Evolutionary conservation across 2,888 invertebrate genomes (phyloP).

Genomic region (Timandra comae): DNA sequence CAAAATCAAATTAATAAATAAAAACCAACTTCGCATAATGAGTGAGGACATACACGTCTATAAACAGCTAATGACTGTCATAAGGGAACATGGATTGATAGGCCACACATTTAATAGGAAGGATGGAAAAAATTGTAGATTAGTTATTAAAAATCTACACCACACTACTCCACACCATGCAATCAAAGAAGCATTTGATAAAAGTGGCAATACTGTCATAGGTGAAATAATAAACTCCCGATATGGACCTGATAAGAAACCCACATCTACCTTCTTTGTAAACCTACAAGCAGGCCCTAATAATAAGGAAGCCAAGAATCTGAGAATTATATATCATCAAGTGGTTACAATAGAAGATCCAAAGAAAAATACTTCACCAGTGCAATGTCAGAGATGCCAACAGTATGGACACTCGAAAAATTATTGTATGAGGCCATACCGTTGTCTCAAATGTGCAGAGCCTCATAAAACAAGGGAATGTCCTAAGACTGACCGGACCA

Average conservation of each 20-base stretch:
- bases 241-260: conserved; percentile 19
- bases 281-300: conserved; percentile 11
- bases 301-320: conserved; percentile 14
- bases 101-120: background rate
- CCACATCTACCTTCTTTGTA: conserved; percentile 23
- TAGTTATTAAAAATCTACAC: background rate
- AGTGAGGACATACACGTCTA: background rate
- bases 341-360: conserved; percentile 18
- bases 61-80: background rate
- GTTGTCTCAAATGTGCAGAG: conserved; percentile 22
- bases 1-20: background rate
- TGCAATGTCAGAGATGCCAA: conserved; percentile 21
- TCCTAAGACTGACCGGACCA: conserved; percentile 14
- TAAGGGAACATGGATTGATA: background rate
- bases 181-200: background rate
- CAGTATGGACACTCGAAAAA: conserved; percentile 22
- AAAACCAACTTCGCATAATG: background rate
- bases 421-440: conserved; percentile 19
- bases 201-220: background rate
- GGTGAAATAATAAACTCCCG: conserved; percentile 1
- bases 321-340: conserved; percentile 15
- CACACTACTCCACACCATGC: background rate
- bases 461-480: conserved; percentile 21
- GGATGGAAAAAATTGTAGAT: background rate
- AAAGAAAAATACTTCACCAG: conserved; percentile 10